phyloP scores from a whole-genome alignment of 2,888 invertebrate genomes.

The Troglohyphantes excavatus region DNA sequence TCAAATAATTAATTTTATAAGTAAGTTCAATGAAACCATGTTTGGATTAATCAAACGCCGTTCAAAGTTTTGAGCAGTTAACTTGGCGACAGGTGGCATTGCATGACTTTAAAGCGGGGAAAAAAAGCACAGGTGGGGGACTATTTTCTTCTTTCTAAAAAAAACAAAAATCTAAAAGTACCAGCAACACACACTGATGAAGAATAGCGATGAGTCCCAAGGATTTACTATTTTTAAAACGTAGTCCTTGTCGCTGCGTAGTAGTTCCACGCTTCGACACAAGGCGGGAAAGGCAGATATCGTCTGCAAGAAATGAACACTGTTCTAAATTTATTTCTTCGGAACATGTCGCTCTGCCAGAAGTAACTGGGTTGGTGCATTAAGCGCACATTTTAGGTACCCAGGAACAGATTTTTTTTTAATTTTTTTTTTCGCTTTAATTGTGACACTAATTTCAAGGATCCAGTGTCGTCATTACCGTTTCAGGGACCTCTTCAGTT shows the following conservation, averaged over 20 bases:
- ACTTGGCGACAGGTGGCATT: conserved; percentile 50
- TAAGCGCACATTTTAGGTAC: conserved; percentile 16
- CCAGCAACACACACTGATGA: background rate
- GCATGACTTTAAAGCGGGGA: background rate
- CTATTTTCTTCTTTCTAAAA: conserved; percentile 9
- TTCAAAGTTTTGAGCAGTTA: too few species aligned
- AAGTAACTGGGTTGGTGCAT: conserved; percentile 55
- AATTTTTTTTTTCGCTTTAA: conserved; percentile 45
- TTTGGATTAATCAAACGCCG: too few species aligned
- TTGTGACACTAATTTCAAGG: conserved; percentile 59
- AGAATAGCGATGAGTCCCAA: conserved; percentile 23
- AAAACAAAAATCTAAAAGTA: background rate
- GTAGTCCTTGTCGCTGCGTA: conserved; percentile 67
- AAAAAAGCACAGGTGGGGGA: conserved; percentile 43
- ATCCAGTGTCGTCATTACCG: conserved; percentile 38
- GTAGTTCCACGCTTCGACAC: conserved; percentile 28
- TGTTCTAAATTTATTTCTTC: conserved; percentile 75
- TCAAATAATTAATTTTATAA: too few species aligned
- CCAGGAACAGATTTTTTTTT: background rate
- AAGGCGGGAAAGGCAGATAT: conserved; percentile 24
- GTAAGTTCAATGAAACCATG: too few species aligned
- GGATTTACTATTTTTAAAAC: conserved; percentile 65
- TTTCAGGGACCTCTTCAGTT: background rate
- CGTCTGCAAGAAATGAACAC: conserved; percentile 71
- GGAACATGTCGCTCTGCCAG: conserved; percentile 46